Evolutionary conservation across 2,888 invertebrate species (phyloP).

Genomic region (Sarcophaga subvicina): DNA sequence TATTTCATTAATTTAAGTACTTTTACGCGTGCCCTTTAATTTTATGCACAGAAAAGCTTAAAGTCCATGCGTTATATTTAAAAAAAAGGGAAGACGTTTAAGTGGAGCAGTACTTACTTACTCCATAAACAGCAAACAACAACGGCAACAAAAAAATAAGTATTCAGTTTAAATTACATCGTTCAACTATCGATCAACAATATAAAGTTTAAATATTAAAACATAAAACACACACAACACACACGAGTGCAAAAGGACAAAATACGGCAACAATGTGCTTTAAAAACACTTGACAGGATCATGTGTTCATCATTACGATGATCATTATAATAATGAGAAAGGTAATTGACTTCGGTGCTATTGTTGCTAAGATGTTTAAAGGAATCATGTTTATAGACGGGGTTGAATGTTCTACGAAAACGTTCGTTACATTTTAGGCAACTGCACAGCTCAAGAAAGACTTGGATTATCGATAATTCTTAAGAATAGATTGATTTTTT

Average conservation of each 20-base stretch:
- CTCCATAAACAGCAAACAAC: constrained; percentile 33
- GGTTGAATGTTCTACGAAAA: background rate
- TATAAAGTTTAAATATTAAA: background rate
- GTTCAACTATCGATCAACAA: constrained; percentile 58
- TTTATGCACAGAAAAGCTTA: constrained; percentile 27
- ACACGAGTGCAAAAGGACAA: background rate
- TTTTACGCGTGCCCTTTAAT: constrained; percentile 67
- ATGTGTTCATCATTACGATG: constrained; percentile 52
- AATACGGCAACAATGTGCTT: constrained; percentile 21
- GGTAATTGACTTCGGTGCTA: constrained; percentile 15
- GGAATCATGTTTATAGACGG: background rate
- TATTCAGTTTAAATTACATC: constrained; percentile 59
- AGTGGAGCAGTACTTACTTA: background rate
- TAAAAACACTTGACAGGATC: constrained; percentile 40
- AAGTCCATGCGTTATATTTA: background rate
- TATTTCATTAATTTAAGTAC: constrained; percentile 65
- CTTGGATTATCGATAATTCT: no score
- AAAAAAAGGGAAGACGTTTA: constrained; percentile 1
- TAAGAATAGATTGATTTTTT: no score
- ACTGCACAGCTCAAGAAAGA: no score
- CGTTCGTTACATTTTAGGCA: background rate
- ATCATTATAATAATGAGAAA: constrained; percentile 47
- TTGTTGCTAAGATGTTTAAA: background rate
- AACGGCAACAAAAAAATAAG: constrained; percentile 23
- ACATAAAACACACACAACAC: background rate